These are phyloP conservation scores for Odocoileus virginianus DNA, from an alignment of 2,113 vertebrate species.

Conservation along the genomic window DNA sequence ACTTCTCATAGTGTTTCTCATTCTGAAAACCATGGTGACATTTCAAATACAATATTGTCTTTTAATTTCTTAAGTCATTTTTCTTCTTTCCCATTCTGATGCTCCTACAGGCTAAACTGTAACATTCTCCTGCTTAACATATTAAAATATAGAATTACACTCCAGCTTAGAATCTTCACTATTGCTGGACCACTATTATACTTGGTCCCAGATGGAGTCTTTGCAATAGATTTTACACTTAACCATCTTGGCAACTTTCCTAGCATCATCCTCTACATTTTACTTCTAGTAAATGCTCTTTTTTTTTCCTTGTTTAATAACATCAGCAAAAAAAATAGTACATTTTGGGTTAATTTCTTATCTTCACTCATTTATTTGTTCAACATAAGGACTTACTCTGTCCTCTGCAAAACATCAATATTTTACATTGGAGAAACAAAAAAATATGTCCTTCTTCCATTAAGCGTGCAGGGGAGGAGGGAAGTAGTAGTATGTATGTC, in stretches of 20 bases:
- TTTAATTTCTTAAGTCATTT: not conserved
- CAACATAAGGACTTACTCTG: not conserved
- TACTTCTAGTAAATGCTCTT: not conserved
- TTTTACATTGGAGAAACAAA: not conserved
- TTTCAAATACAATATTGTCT: constrained; percentile 8
- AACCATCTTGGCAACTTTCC: not conserved
- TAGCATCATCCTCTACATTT: not conserved
- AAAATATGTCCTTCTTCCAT: not conserved
- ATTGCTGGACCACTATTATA: not conserved
- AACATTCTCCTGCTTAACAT: not conserved
- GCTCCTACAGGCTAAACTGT: not conserved
- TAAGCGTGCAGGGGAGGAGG: not conserved
- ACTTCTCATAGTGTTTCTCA: not conserved
- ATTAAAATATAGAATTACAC: not conserved
- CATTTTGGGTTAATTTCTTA: not conserved
- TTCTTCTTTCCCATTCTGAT: not conserved
- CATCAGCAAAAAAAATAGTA: not conserved
- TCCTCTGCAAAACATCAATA: not conserved
- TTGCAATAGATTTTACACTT: not conserved
- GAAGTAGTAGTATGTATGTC: not conserved
- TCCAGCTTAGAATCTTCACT: not conserved
- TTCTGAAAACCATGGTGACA: not conserved
- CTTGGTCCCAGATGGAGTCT: not conserved
- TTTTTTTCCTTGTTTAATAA: not conserved
- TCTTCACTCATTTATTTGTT: not conserved